These are phyloP conservation scores for Ochropleura leucogaster DNA, from an alignment of 2,888 invertebrate species.

Conservation along the genomic window DNA sequence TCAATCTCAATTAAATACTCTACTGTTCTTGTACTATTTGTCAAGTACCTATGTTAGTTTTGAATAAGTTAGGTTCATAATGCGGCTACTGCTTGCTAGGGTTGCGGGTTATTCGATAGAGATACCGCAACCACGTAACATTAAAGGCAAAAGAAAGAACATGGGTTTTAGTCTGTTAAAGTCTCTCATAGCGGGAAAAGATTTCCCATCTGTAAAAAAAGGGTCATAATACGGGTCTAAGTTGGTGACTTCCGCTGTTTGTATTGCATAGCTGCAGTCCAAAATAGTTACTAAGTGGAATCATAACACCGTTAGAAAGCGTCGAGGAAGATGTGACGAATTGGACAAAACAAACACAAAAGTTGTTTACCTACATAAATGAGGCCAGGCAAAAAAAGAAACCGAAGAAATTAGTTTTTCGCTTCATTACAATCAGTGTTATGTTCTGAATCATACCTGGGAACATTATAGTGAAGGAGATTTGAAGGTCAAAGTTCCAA, in stretches of 20 bases:
- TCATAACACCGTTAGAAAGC: neutral
- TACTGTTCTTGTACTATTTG: neutral
- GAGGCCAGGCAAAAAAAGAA: neutral
- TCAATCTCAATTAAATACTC: conserved; percentile 8
- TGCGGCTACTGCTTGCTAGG: no score
- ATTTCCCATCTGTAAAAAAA: neutral
- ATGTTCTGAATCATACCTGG: neutral
- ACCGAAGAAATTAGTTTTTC: neutral
- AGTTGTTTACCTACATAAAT: neutral
- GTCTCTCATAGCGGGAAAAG: no score
- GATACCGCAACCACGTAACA: no score
- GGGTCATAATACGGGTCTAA: neutral
- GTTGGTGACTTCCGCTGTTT: no score
- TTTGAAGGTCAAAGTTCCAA: no score
- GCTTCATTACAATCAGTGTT: neutral
- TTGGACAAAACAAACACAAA: neutral
- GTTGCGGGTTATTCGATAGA: no score
- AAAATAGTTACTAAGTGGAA: no score
- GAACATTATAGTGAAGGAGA: neutral
- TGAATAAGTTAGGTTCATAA: no score
- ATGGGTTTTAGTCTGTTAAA: no score
- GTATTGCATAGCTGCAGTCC: no score
- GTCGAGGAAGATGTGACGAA: neutral
- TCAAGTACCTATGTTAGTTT: no score
- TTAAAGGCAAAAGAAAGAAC: no score